These are phyloP conservation scores for Ictalurus furcatus DNA, from an alignment of 2,113 vertebrate genomes.

Conservation along the genomic window DNA sequence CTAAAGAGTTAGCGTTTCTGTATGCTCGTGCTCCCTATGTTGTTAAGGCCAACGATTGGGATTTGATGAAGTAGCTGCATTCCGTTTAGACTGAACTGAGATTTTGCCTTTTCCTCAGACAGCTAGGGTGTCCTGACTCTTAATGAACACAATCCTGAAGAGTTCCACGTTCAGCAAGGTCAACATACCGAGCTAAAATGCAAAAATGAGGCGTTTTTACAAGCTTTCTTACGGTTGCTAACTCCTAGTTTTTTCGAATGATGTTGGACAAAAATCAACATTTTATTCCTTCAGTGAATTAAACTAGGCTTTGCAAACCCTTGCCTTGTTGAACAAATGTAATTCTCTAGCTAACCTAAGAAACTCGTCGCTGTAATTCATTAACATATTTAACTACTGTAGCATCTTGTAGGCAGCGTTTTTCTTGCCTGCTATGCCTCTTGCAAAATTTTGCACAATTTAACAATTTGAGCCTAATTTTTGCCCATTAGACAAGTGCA, in stretches of 20 bases:
- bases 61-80: background rate
- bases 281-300: background rate
- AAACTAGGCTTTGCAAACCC: background rate
- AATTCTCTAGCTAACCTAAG: background rate
- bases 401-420: conserved; percentile 59
- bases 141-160: background rate
- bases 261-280: background rate
- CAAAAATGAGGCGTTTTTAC: background rate
- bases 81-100: background rate
- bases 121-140: background rate
- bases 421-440: conserved; percentile 69
- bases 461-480: conserved; percentile 47
- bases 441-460: conserved; percentile 73
- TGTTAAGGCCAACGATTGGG: background rate
- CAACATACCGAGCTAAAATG: background rate
- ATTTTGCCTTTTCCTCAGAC: conserved; percentile 9
- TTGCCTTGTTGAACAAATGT: background rate
- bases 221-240: background rate
- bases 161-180: background rate
- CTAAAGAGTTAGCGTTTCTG: conserved; percentile 61
- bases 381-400: conserved; percentile 48
- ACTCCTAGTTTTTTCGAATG: background rate
- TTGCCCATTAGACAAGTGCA: conserved; percentile 44
- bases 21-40: conserved; percentile 53
- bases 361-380: conserved; percentile 21